Evolutionary conservation across 2,113 vertebrate genomes (phyloP), one percentile per base, ranked within the genome.

Genomic region (Silurus meridionalis): DNA sequence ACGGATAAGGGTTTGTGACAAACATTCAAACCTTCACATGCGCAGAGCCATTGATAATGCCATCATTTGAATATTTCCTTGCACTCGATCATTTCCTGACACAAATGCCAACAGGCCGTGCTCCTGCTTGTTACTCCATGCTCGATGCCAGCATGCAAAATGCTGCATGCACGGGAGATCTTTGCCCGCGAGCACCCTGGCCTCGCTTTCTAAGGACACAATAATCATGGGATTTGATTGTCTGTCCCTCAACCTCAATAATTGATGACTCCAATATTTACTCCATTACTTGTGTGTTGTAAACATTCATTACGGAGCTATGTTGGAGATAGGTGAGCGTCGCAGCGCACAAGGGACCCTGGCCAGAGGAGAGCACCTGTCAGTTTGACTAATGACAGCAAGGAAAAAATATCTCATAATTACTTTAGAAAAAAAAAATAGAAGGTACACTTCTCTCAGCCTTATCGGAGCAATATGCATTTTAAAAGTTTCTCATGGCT

Each of bases 201-300:
- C 67, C 81, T 63, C 92, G 92, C 86, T 92, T 88, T 90, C 79
- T 86, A 90, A 93, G 93, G 93, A 94, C 96, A 95, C 92, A 95
- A 96, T 96, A 93, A 96, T 94, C 95, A 93, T 91, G 94, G 94
- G 92, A 95, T 96, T 96, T 97, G 95, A 97, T 95, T 95, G 94
- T 91, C 94, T 94, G 93, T 92, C 92, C 93, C 95, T 95, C 91
- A 89, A 86, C 94, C 94, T 95, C 93, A 95, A 97, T 98, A 97
- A 97, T 97, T 97, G 95, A 98, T 96, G 93, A 91, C 90, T 93
- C 94, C 96, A 96, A 97, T 97, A 96, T 98, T 98, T 97, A 97
- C 95, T 95, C 92, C 95, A 95, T 97, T 97, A 97, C 96, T 96
- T 97, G 95, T 92, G 93, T 91, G 95, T 93, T 90, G 94, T 98